Evolutionary conservation across 2,888 invertebrate species (phyloP).

Genomic region (Diaphora mendica): DNA sequence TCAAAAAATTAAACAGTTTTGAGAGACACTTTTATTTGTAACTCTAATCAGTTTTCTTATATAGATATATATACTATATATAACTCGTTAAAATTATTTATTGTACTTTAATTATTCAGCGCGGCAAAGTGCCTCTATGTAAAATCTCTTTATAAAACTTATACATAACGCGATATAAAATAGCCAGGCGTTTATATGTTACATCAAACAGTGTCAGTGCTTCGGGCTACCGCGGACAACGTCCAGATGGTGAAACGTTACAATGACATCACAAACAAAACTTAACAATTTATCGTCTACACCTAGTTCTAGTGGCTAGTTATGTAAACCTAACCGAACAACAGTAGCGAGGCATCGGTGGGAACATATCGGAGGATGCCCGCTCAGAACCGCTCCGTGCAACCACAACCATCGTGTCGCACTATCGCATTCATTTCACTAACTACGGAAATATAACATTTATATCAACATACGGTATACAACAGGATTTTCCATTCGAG

Average conservation of each 20-base stretch:
- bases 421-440: slow-evolving; percentile 38
- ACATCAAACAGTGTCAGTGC: slow-evolving; percentile 58
- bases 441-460: slow-evolving; percentile 32
- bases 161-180: slow-evolving; percentile 71
- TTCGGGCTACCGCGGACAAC: slow-evolving; percentile 51
- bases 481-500: slow-evolving; percentile 47
- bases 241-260: slow-evolving; percentile 49
- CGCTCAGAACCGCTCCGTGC: slow-evolving; percentile 33
- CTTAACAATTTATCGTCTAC: slow-evolving; percentile 54
- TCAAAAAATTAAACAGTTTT: slow-evolving; percentile 75
- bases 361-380: slow-evolving; percentile 64
- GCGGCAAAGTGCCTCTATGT: slow-evolving; percentile 77
- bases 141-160: slow-evolving; percentile 83
- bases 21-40: slow-evolving; percentile 76
- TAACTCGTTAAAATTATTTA: slow-evolving; percentile 79
- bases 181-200: slow-evolving; percentile 64
- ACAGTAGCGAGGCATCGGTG: slow-evolving; percentile 56
- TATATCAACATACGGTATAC: slow-evolving; percentile 47
- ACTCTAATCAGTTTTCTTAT: slow-evolving; percentile 81
- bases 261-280: slow-evolving; percentile 52
- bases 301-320: slow-evolving; percentile 46
- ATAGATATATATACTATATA: slow-evolving; percentile 35
- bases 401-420: slow-evolving; percentile 26
- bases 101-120: slow-evolving; percentile 81
- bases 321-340: slow-evolving; percentile 56